Base-by-base conservation (phyloP, 2,113 vertebrate species). In the Laterallus jamaicensis region DNA sequence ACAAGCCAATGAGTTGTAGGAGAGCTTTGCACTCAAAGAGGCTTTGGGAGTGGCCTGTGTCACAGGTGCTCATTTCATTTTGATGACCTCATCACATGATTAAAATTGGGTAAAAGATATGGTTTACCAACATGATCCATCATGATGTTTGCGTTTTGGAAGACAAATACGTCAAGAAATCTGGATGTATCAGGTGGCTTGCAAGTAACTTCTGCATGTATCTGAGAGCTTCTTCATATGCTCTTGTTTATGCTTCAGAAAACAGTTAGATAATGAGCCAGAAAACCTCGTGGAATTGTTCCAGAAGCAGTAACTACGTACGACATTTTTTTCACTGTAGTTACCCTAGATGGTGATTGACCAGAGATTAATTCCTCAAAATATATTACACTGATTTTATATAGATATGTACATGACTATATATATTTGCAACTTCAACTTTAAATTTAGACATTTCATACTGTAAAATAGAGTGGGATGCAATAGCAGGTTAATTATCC, bases 1-100 rank as follows among this genome's bases (percentile, higher is more conserved):
- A 0, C 47, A 58, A 54, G 22, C 32, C 22, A 2, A 21, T 0
- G 1, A 7, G 1, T 2, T 26, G 32, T 3, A 40, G 35, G 77
- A 64, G 66, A 35, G 16, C 18, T 62, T 39, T 56, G 44, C 10
- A 1, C 55, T 54, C 17, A 0, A 22, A 42, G 6, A 25, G 40
- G 26, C 15, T 32, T 52, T 42, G 32, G 68, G 16, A 31, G 29
- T 22, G 17, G 16, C 22, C 32, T 54, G 25, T 39, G 32, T 8
- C 59, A 42, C 10, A 19, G 15, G 31, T 55, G 10, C 29, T 60
- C 60, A 11, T n/a, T 31, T 40, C 40, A 0, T 67, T 49, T 54
- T 42, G 47, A 50, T 55, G 26, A 19, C 24, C 35, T 32, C 29
- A 49, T 52, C 14, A 16, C 2, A 0, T 8, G 28, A 39, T 4